A percentile compares a stretch with the other conserved stretches of the same genome.
These are phyloP conservation scores for Parnassius smintheus DNA, from an alignment of 2,888 invertebrate genomes.

Conservation along the genomic window DNA sequence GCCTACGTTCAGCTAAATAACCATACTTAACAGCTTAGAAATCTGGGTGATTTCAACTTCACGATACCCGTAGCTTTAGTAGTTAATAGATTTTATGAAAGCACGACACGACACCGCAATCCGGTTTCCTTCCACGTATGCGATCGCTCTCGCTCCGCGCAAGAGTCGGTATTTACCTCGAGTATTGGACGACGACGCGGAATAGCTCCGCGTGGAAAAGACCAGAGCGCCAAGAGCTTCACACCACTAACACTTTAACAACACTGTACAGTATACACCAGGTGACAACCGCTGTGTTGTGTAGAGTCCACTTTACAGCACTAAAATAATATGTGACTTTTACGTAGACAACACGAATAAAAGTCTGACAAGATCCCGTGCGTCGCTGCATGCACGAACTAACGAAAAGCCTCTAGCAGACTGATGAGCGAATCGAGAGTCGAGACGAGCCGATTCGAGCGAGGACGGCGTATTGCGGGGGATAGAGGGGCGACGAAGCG, in stretches of 20 bases:
- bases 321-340: slow-evolving; percentile 47
- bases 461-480: slow-evolving; percentile 37
- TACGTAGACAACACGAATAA: slow-evolving; percentile 62
- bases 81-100: slow-evolving; percentile 49
- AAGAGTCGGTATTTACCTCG: slow-evolving; percentile 72
- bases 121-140: slow-evolving; percentile 71
- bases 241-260: slow-evolving; percentile 65
- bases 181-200: slow-evolving; percentile 63
- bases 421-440: slow-evolving; percentile 40
- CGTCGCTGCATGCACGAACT: slow-evolving; percentile 44
- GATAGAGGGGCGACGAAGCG: slow-evolving; percentile 45
- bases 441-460: slow-evolving; percentile 1
- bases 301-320: slow-evolving; percentile 46
- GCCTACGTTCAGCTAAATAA: slow-evolving; percentile 47
- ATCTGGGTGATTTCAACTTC: slow-evolving; percentile 41
- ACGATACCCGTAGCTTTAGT: slow-evolving; percentile 41
- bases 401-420: slow-evolving; percentile 56
- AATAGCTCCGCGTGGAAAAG: slow-evolving; percentile 60
- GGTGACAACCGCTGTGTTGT: slow-evolving; percentile 45
- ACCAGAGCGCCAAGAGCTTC: slow-evolving; percentile 61
- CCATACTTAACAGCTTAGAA: slow-evolving; percentile 40
- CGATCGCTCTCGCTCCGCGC: slow-evolving; percentile 58
- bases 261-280: slow-evolving; percentile 48
- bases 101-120: slow-evolving; percentile 56
- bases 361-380: slow-evolving; percentile 57